Base-by-base conservation (phyloP, 1,140 invertebrate genomes). In the Euura lappo region DNA sequence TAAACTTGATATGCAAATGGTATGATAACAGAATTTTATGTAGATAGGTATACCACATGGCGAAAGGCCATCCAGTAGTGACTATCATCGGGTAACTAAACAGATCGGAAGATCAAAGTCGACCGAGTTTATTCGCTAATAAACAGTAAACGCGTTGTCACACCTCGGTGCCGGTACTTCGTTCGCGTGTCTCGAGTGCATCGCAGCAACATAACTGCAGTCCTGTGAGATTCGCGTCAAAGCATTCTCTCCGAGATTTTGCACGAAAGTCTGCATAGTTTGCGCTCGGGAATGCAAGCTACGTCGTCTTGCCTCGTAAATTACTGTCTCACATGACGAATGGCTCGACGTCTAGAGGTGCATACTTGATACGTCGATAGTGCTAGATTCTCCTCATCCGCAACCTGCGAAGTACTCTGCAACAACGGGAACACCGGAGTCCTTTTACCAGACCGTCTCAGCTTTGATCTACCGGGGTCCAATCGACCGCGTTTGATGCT, bases 231-330 rank as follows among this genome's bases (percentile, higher is more conserved):
- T 28, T 44, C 66, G 8, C 4, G 13, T 68, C 66, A 68, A 68
- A 68, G 66, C 66, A 68, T 68, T 68, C 4, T 7, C 8, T 28
- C 10, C 8, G 44, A 3, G 66, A 28, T 2, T 28, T 8, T 10
- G 28, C 44, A 68, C 66, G 66, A 68, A 68, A 68, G 66, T 68
- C 66, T 68, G 66, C 66, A 43, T 68, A 4, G 4, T 68, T 68
- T 7, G 13, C 13, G 3, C 28, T 11, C 6, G 44, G 66, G 60
- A 68, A 68, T 68, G 66, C 11, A 42, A 42, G 28, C 3, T 28
- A 4, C 66, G 66, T 68, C 66, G 44, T 42, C 3, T 68, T 44
- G 42, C 66, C 43, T 42, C 66, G 66, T 68, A 44, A 67, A 67
- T 67, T 67, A 67, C 13, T 28, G 66, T 67, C 43, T 51, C 11